These are phyloP conservation scores for Xylocampa areola DNA, from an alignment of 2,888 invertebrate species.

Conservation along the genomic window DNA sequence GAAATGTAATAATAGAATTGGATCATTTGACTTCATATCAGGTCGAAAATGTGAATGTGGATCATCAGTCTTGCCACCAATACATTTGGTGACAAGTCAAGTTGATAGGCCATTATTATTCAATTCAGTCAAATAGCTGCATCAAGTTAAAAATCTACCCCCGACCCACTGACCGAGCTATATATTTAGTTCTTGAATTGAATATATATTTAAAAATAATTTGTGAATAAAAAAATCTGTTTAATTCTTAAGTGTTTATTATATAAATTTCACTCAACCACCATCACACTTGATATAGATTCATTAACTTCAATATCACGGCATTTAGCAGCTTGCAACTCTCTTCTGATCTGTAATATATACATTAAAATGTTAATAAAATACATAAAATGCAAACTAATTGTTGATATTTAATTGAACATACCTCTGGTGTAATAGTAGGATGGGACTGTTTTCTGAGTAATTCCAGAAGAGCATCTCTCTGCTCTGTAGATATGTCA, in stretches of 20 bases:
- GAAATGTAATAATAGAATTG: slow-evolving; percentile 90
- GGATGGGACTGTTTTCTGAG: slow-evolving; percentile 93
- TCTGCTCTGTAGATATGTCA: slow-evolving; percentile 97
- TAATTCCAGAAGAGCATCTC: slow-evolving; percentile 95
- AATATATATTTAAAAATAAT: slow-evolving; percentile 10
- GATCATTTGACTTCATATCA: slow-evolving; percentile 92
- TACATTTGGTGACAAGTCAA: slow-evolving; percentile 91
- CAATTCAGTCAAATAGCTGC: no score
- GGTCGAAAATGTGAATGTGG: slow-evolving; percentile 91
- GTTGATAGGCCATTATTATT: slow-evolving; percentile 85
- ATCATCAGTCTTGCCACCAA: slow-evolving; percentile 87
- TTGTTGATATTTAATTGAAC: no score
- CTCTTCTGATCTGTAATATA: slow-evolving; percentile 93
- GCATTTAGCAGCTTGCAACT: slow-evolving; percentile 95
- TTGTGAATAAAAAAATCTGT: slow-evolving; percentile 28
- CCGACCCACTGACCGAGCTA: no score
- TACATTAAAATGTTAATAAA: no score
- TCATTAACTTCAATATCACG: slow-evolving; percentile 92
- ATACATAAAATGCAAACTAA: no score
- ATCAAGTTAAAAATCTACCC: no score
- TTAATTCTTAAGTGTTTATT: slow-evolving; percentile 7
- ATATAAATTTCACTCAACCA: slow-evolving; percentile 72
- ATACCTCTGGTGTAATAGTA: slow-evolving; percentile 92
- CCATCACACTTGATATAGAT: slow-evolving; percentile 70
- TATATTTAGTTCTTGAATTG: neutral